Evolutionary conservation across 2,113 vertebrate species (phyloP).

Genomic region (Labeo catla): DNA sequence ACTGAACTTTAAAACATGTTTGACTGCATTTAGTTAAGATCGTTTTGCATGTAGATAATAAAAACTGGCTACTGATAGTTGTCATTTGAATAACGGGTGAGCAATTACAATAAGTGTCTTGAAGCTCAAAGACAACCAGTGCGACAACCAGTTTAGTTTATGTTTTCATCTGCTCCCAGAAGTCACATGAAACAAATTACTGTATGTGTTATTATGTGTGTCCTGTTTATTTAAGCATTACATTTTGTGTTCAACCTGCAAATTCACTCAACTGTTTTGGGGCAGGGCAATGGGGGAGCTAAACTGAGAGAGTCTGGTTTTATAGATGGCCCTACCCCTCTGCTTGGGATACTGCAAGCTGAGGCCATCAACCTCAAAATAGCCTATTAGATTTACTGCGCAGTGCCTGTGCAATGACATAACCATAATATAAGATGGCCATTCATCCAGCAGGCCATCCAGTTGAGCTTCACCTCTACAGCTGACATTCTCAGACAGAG

Average conservation of each 20-base stretch:
- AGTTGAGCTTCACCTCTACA: background rate
- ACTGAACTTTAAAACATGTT: background rate
- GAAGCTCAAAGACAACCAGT: background rate
- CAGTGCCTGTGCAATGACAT: slow-evolving; percentile 26
- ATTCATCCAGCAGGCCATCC: background rate
- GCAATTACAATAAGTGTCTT: background rate
- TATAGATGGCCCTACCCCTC: slow-evolving; percentile 58
- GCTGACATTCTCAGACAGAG: slow-evolving; percentile 17
- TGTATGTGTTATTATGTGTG: background rate
- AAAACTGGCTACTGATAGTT: background rate
- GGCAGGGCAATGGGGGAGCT: background rate
- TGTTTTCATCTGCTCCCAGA: background rate
- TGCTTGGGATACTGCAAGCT: slow-evolving; percentile 57
- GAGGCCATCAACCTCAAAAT: slow-evolving; percentile 66
- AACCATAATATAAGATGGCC: slow-evolving; percentile 31
- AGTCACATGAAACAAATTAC: background rate
- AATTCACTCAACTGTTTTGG: slow-evolving; percentile 14
- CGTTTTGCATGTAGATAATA: slow-evolving; percentile 1
- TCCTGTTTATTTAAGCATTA: background rate
- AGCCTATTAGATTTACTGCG: slow-evolving; percentile 58
- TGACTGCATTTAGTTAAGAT: background rate
- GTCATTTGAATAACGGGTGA: background rate
- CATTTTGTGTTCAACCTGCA: background rate
- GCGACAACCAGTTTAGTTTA: background rate
- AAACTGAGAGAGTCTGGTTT: slow-evolving; percentile 39